These are phyloP conservation scores for Scolopax rusticola DNA, from an alignment of 2,797 vertebrate genomes.

Conservation along the genomic window DNA sequence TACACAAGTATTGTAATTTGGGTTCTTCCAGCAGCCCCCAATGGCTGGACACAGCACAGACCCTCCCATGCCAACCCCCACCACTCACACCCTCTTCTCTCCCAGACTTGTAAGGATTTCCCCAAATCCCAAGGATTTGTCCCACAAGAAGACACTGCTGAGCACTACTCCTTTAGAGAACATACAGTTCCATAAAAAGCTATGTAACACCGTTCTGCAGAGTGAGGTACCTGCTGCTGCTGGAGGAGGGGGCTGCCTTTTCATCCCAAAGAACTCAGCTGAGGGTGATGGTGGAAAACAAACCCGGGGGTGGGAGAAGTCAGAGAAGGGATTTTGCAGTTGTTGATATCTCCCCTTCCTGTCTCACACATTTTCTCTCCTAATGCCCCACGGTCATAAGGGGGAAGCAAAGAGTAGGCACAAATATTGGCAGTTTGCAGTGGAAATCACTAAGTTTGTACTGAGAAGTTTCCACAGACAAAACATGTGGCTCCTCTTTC, in stretches of 20 bases:
- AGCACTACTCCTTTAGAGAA: neutral
- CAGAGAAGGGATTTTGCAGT: neutral
- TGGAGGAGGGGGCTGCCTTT: neutral
- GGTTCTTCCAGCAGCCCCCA: neutral
- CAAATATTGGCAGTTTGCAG: rapidly evolving
- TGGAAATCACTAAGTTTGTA: rapidly evolving
- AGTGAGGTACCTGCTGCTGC: rapidly evolving
- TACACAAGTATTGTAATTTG: rapidly evolving
- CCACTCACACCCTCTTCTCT: neutral
- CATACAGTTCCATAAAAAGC: rapidly evolving
- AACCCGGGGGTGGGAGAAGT: rapidly evolving
- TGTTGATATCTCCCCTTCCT: neutral
- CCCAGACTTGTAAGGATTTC: neutral
- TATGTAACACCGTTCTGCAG: rapidly evolving
- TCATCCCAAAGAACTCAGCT: rapidly evolving
- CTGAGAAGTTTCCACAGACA: neutral
- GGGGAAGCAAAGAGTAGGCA: neutral
- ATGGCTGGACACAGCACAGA: rapidly evolving
- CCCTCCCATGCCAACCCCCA: neutral
- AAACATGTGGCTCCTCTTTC: neutral
- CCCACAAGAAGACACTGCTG: neutral
- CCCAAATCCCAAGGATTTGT: neutral
- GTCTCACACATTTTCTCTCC: neutral
- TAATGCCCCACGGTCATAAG: rapidly evolving
- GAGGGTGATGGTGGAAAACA: neutral